Evolutionary conservation across 2,113 vertebrate species (phyloP).

Genomic region (Psammodynastes pulverulentus): DNA sequence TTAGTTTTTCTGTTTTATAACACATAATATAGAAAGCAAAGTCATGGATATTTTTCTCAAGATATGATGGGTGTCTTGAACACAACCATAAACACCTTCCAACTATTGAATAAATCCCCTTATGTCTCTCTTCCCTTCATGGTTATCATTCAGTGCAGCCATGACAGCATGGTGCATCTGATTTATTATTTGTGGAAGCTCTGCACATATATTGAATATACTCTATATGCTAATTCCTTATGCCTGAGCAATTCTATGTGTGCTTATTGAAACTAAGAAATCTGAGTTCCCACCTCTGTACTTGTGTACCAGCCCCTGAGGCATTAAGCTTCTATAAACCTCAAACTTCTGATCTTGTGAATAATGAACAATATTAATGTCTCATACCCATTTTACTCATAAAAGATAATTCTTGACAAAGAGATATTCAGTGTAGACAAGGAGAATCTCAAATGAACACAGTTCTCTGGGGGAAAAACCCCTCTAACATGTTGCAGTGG

Average conservation of each 20-base stretch:
- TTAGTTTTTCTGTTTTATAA: neutral
- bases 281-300: slow-evolving; percentile 4
- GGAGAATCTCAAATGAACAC: neutral
- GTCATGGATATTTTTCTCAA: neutral
- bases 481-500: neutral
- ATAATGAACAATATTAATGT: slow-evolving; percentile 16
- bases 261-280: slow-evolving; percentile 11
- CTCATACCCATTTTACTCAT: neutral
- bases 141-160: slow-evolving; percentile 13
- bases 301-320: neutral
- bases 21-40: neutral
- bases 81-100: neutral
- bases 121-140: neutral
- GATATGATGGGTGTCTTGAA: neutral
- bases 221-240: slow-evolving; percentile 25
- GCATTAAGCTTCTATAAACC: neutral
- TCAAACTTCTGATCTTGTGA: slow-evolving; percentile 4
- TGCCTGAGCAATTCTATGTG: neutral
- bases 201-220: slow-evolving; percentile 13
- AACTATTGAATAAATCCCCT: neutral
- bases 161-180: slow-evolving; percentile 6
- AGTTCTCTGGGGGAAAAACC: neutral
- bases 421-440: neutral
- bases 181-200: slow-evolving; percentile 20
- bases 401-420: neutral